phyloP scores from a whole-genome alignment of 2,113 vertebrate genomes.

The Cottus gobio region DNA sequence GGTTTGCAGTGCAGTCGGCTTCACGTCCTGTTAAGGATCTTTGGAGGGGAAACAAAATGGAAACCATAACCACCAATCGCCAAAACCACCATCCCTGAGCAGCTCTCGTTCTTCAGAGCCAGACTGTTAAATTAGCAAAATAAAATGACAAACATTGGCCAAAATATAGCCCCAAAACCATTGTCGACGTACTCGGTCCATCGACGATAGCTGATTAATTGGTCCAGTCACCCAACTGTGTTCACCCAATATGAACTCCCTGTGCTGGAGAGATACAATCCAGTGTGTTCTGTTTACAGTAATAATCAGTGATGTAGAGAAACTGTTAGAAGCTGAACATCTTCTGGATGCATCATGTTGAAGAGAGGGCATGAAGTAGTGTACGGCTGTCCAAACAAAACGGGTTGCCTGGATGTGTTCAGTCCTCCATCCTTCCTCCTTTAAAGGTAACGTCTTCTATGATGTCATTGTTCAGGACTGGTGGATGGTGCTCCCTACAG shows the following conservation, averaged over 20 bases:
- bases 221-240: background rate
- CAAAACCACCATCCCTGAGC: too few species aligned
- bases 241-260: background rate
- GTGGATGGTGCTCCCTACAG: slow-evolving; percentile 95
- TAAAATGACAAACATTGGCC: background rate
- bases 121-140: background rate
- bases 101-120: too few species aligned
- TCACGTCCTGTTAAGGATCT: background rate
- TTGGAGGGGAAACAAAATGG: background rate
- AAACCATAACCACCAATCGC: too few species aligned
- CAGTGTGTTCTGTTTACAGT: background rate
- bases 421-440: background rate
- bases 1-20: too few species aligned
- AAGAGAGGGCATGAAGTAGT: background rate
- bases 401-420: background rate
- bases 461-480: slow-evolving; percentile 80
- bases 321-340: background rate
- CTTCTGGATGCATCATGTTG: background rate
- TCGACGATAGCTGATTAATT: background rate
- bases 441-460: background rate
- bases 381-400: background rate
- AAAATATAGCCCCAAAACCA: background rate
- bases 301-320: background rate
- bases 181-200: background rate
- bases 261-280: background rate